These are phyloP conservation scores for Laspeyria flexula DNA, from an alignment of 2,888 invertebrate genomes.

Conservation along the genomic window DNA sequence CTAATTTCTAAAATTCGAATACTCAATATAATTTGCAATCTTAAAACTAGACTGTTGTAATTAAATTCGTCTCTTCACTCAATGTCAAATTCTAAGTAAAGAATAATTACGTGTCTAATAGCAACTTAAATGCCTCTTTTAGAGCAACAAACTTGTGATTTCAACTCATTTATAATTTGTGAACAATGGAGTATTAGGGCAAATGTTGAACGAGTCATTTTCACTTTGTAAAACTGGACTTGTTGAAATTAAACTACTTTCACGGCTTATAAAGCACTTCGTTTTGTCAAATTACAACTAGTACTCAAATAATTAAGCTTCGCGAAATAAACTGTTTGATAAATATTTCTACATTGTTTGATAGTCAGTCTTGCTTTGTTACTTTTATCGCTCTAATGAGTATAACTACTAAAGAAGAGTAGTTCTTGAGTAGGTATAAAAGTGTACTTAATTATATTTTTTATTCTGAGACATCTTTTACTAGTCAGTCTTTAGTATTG, in stretches of 20 bases:
- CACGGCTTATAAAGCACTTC: background rate
- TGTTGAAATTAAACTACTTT: background rate
- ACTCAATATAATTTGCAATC: too few relatives aligned
- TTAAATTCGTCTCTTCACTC: constrained; percentile 1
- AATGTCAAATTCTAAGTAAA: constrained; percentile 2
- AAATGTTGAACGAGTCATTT: background rate
- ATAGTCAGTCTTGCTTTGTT: too few relatives aligned
- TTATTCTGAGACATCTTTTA: too few relatives aligned
- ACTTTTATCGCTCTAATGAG: too few relatives aligned
- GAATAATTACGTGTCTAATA: background rate
- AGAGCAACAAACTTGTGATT: background rate
- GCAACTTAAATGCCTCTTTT: background rate
- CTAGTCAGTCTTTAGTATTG: too few relatives aligned
- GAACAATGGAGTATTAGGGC: background rate
- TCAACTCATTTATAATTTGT: background rate
- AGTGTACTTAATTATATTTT: too few relatives aligned
- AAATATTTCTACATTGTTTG: too few relatives aligned
- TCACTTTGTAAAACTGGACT: background rate
- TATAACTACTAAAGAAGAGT: too few relatives aligned
- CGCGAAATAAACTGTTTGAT: too few relatives aligned
- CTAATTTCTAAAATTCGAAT: too few relatives aligned
- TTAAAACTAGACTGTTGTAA: constrained; percentile 1
- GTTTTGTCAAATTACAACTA: background rate
- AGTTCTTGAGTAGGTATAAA: too few relatives aligned
- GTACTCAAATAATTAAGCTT: background rate